Evolutionary conservation across 2,113 vertebrate species (phyloP).

Genomic region (Axis porcinus): DNA sequence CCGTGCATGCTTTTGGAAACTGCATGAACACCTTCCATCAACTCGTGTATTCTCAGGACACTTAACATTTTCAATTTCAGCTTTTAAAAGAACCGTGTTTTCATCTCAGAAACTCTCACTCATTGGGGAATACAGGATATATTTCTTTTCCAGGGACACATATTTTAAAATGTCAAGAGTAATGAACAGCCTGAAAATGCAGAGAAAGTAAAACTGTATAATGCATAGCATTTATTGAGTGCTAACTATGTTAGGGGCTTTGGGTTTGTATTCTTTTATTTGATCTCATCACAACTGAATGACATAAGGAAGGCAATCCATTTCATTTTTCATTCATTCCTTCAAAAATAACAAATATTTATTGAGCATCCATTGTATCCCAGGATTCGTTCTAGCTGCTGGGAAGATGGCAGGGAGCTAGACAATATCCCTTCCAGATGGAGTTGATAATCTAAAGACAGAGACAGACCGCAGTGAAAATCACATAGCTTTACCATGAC

Average conservation of each 20-base stretch:
- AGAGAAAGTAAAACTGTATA: background rate
- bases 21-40: background rate
- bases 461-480: background rate
- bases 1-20: accelerated
- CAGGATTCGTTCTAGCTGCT: background rate
- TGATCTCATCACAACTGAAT: background rate
- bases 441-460: accelerated
- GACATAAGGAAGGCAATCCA: background rate
- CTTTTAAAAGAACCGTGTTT: background rate
- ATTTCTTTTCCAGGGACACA: background rate
- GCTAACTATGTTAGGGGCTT: background rate
- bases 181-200: background rate
- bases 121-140: background rate
- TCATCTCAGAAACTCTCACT: background rate
- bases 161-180: background rate
- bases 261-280: background rate
- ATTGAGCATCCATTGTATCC: no score
- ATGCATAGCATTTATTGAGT: background rate
- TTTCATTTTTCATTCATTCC: background rate
- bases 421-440: accelerated
- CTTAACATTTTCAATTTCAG: background rate
- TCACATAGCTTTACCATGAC: no score
- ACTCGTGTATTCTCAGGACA: background rate
- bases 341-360: background rate
- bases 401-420: background rate